Evolutionary conservation across 2,888 invertebrate genomes (phyloP).

Genomic region (Parnassius glacialis): DNA sequence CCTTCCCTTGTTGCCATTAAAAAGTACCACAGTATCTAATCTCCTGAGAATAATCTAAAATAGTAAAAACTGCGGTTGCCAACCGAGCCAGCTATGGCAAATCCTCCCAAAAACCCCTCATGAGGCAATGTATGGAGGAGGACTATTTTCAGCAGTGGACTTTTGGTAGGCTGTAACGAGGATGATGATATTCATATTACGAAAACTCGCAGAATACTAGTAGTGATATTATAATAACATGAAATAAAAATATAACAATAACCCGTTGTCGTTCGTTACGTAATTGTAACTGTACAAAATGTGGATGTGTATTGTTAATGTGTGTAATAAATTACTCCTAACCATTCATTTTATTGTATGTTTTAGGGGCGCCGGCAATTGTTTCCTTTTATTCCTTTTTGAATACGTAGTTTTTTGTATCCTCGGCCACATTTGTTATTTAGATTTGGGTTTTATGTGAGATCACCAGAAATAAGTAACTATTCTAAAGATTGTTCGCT

Average conservation of each 20-base stretch:
- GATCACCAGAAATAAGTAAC: constrained; percentile 3
- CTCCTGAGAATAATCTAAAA: too few species aligned
- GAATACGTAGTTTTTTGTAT: constrained; percentile 21
- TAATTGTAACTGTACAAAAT: constrained; percentile 10
- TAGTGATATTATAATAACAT: too few species aligned
- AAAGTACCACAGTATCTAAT: too few species aligned
- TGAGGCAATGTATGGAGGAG: too few species aligned
- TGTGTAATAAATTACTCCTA: constrained; percentile 24
- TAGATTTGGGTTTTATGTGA: constrained; percentile 7
- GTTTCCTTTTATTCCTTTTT: constrained; percentile 24
- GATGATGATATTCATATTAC: too few species aligned
- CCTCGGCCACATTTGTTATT: constrained; percentile 17
- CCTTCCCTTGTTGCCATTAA: too few species aligned
- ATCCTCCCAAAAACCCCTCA: too few species aligned
- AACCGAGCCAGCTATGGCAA: too few species aligned
- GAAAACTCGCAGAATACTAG: too few species aligned
- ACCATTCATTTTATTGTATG: constrained; percentile 26
- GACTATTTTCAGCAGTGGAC: too few species aligned
- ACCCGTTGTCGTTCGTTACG: constrained; percentile 1
- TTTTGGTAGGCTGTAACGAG: too few species aligned
- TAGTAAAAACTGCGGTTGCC: too few species aligned
- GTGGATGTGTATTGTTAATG: constrained; percentile 24
- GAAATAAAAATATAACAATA: background rate
- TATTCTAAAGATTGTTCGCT: background rate
- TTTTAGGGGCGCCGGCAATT: constrained; percentile 22